Conservation (phyloP, 2,113 vertebrate species). For the Pantherophis guttatus region DNA sequence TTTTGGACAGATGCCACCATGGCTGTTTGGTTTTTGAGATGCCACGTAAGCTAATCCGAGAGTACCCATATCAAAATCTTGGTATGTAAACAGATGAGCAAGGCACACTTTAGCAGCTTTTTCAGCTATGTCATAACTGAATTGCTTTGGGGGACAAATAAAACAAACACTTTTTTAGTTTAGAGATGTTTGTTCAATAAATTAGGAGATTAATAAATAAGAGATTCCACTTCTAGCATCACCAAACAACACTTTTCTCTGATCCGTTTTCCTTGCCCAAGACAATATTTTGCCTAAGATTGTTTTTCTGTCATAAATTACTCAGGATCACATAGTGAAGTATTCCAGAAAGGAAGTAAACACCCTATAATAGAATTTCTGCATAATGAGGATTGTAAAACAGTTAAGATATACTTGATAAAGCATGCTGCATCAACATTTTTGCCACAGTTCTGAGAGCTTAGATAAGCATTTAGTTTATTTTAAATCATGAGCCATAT, state of each 20-base stretch:
- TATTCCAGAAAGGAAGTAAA: neutral
- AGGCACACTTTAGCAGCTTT: constrained; percentile 90
- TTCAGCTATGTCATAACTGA: constrained; percentile 91
- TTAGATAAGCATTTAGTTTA: neutral
- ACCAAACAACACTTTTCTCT: neutral
- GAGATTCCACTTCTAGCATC: constrained; percentile 3
- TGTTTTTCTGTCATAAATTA: neutral
- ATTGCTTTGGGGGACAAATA: constrained; percentile 79
- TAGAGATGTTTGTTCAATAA: neutral
- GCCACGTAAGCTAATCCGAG: constrained; percentile 95
- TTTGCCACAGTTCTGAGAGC: neutral
- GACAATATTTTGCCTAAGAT: neutral
- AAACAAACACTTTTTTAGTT: neutral
- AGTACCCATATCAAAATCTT: constrained; percentile 96
- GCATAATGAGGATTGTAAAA: neutral
- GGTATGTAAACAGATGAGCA: constrained; percentile 96
- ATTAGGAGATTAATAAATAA: neutral
- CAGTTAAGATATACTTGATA: neutral
- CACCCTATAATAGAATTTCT: neutral
- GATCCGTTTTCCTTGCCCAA: neutral
- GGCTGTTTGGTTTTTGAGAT: constrained; percentile 82
- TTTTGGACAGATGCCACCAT: constrained; percentile 93
- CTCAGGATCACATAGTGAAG: neutral
- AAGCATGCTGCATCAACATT: neutral
- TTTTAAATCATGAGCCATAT: neutral